A percentile compares a stretch with the other conserved stretches of the same genome.
Evolutionary conservation across 2,113 vertebrate genomes (phyloP).

Genomic region (Hippocampus barbouri): DNA sequence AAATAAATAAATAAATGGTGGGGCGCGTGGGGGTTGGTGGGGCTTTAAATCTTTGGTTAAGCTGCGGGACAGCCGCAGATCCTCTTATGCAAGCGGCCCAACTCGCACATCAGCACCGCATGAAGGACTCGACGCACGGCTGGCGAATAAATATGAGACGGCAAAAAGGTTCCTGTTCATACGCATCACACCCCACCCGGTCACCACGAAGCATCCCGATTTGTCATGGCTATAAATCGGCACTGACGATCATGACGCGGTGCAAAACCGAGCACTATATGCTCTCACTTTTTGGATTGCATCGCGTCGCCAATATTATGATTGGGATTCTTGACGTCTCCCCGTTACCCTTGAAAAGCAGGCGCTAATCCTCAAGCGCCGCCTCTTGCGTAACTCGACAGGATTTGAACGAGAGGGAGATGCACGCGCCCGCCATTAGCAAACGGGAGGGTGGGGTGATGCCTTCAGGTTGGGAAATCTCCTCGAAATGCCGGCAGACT

Average conservation of each 20-base stretch:
- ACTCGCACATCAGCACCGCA: conserved; percentile 34
- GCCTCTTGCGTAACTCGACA: conserved; percentile 61
- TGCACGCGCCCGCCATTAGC: conserved; percentile 44
- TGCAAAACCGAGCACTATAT: too few species aligned
- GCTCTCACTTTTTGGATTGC: neutral
- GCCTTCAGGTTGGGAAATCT: neutral
- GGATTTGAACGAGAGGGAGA: conserved; percentile 45
- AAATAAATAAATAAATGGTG: conserved; percentile 38
- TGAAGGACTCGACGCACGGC: neutral
- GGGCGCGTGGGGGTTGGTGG: neutral
- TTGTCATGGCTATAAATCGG: neutral
- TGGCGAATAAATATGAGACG: conserved; percentile 12
- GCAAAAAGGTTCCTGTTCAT: neutral
- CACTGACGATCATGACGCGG: neutral
- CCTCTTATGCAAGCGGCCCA: conserved; percentile 67
- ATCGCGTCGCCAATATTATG: neutral
- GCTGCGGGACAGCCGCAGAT: conserved; percentile 69
- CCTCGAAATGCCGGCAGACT: neutral
- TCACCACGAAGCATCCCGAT: neutral
- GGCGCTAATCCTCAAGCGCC: conserved; percentile 61
- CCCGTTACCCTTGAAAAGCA: conserved; percentile 51
- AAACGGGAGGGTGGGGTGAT: conserved; percentile 19
- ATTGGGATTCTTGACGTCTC: conserved; percentile 49
- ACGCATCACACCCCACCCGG: too few species aligned
- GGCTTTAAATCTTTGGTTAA: conserved; percentile 68